phyloP scores from a whole-genome alignment of 2,888 invertebrate genomes.

The Limnephilus auricula region DNA sequence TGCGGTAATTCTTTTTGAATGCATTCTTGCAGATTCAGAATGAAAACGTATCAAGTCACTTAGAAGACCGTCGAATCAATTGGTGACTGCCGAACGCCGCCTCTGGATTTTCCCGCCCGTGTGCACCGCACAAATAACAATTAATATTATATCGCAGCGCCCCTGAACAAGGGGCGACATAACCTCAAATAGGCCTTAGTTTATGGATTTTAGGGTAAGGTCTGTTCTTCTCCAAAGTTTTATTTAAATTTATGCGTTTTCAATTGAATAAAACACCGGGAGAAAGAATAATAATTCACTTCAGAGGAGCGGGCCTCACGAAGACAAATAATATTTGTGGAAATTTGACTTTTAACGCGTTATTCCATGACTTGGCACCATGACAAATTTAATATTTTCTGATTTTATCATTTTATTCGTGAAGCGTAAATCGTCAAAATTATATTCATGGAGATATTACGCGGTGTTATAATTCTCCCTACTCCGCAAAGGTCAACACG shows the following conservation, averaged over 20 bases:
- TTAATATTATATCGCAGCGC: neutral
- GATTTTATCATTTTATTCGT: neutral
- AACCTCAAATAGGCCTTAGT: neutral
- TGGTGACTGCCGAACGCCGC: neutral
- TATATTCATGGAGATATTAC: neutral
- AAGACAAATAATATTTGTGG: neutral
- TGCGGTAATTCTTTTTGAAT: no score
- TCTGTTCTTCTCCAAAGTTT: neutral
- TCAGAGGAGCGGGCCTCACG: neutral
- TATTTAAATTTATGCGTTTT: slow-evolving; percentile 26
- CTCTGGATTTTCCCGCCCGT: neutral
- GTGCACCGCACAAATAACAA: neutral
- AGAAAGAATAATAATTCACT: neutral
- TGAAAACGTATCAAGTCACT: no score
- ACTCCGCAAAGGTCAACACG: neutral
- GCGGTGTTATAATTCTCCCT: neutral
- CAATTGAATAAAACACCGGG: slow-evolving; percentile 26
- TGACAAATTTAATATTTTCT: neutral
- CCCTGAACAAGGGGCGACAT: neutral
- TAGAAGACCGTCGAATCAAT: no score
- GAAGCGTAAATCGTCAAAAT: neutral
- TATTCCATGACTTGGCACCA: neutral
- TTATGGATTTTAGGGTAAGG: neutral
- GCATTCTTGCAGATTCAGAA: no score
- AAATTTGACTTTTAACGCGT: neutral